Conservation (phyloP, 30 jellyfish, hydroid and myxozoan genomes). For the Rhopilema esculentum region DNA sequence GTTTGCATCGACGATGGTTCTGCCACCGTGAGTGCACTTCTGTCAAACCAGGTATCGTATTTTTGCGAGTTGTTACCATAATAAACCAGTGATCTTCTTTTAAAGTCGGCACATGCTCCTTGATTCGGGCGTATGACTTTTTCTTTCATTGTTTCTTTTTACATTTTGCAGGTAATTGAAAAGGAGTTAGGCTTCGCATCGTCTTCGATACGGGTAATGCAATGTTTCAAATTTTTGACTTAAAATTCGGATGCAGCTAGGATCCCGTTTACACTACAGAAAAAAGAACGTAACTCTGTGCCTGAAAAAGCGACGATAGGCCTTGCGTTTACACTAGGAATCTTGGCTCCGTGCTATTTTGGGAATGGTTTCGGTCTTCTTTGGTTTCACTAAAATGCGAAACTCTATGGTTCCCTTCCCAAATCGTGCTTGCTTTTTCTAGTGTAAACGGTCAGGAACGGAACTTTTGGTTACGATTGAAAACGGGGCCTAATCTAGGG, state of each 20-base stretch:
- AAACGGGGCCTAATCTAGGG: no score
- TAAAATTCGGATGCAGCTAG: neutral
- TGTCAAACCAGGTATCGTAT: constrained; percentile 34
- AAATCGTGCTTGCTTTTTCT: no score
- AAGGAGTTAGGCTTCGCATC: constrained; percentile 10
- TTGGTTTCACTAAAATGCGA: no score
- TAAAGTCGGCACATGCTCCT: neutral
- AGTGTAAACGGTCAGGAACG: no score
- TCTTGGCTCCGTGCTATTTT: no score
- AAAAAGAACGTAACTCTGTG: neutral
- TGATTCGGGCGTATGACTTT: neutral
- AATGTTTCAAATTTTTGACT: neutral
- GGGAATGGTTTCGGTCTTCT: no score
- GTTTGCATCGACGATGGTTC: constrained; percentile 78
- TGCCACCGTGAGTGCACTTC: constrained; percentile 13
- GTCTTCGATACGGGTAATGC: neutral
- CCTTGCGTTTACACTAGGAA: no score
- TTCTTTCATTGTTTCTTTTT: neutral
- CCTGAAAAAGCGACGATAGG: neutral
- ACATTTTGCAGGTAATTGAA: constrained; percentile 15
- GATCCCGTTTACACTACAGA: neutral
- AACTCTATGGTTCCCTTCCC: no score
- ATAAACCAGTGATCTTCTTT: neutral
- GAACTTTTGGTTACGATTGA: no score
- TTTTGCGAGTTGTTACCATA: neutral